A percentile compares a stretch with the other conserved stretches of the same genome.
These are phyloP conservation scores for Chaetophractus vellerosus DNA, from an alignment of 2,797 vertebrate species.

Conservation along the genomic window DNA sequence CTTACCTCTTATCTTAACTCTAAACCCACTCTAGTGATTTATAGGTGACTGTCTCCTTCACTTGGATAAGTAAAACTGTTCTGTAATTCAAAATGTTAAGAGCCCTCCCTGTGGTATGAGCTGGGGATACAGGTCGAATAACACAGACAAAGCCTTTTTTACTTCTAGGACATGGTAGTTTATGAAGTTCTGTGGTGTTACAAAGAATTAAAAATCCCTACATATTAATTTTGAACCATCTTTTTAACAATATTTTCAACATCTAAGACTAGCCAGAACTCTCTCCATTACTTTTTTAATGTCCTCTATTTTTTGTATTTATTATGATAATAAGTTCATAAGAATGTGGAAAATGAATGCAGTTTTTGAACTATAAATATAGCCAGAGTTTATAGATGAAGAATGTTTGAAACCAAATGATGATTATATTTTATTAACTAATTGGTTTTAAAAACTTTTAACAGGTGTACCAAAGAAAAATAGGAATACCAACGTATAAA, in stretches of 20 bases:
- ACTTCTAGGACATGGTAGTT: not conserved
- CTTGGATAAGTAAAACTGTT: not conserved
- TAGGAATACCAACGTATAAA: not conserved
- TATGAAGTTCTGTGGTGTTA: not conserved
- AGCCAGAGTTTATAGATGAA: not conserved
- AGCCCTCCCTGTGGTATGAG: not conserved
- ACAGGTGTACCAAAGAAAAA: not conserved
- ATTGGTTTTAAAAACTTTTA: not conserved
- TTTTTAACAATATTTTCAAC: not conserved
- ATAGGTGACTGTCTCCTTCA: not conserved
- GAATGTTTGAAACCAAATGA: not conserved
- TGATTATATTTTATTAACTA: slow-evolving; percentile 10
- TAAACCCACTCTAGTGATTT: not conserved
- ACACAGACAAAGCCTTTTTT: not conserved
- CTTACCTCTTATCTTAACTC: not conserved
- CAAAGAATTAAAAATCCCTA: not conserved
- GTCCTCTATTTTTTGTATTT: not conserved
- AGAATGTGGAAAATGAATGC: not conserved
- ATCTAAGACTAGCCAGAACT: not conserved
- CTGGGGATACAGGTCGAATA: not conserved
- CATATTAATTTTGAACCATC: not conserved
- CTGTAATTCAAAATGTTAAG: not conserved
- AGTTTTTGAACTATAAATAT: slow-evolving; percentile 15
- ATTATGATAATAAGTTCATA: not conserved
- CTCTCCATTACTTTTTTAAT: not conserved